Evolutionary conservation across 1,140 invertebrate species (phyloP).

Genomic region (Myzus persicae): DNA sequence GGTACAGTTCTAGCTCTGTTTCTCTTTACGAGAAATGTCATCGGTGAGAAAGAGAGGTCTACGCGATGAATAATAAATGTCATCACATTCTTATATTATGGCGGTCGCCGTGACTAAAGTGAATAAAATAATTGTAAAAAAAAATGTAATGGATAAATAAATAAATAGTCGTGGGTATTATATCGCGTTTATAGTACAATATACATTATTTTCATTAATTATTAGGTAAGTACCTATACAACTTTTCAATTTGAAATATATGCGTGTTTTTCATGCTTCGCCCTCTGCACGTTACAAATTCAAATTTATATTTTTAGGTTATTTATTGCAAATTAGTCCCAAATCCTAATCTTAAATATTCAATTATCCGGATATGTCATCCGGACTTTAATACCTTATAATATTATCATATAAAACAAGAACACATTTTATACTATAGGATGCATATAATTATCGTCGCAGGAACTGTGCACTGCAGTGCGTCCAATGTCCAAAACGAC

Average conservation of each 20-base stretch:
- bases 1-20: too few relatives aligned
- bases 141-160: too few relatives aligned
- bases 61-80: too few relatives aligned
- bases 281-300: neutral
- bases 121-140: too few relatives aligned
- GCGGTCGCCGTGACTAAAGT: too few relatives aligned
- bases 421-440: neutral
- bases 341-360: neutral
- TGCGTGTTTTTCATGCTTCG: neutral
- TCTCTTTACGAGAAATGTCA: too few relatives aligned
- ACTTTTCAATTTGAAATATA: too few relatives aligned
- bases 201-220: neutral
- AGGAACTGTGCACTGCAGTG: neutral
- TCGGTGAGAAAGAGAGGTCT: too few relatives aligned
- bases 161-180: too few relatives aligned
- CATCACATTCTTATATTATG: too few relatives aligned
- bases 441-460: neutral
- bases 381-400: neutral
- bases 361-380: neutral
- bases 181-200: too few relatives aligned
- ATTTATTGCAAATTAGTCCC: neutral
- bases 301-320: neutral
- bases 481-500: neutral
- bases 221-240: too few relatives aligned
- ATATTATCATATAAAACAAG: neutral